Base-by-base conservation (phyloP, 2,797 vertebrate species). In the Ptychobarbus kaznakovi region DNA sequence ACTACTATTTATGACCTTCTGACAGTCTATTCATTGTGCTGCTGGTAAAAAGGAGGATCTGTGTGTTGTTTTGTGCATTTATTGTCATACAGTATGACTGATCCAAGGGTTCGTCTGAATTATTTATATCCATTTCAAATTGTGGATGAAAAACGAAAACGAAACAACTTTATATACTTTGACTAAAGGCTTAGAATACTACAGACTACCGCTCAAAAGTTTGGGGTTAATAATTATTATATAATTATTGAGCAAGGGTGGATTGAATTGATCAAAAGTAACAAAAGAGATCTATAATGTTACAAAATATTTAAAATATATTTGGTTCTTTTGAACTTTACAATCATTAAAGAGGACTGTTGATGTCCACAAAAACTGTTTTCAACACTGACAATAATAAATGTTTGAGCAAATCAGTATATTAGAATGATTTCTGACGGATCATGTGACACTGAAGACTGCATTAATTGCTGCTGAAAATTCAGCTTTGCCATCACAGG, bases 21-120 rank as follows among this genome's bases (percentile, higher is more conserved):
- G 51, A 77, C 32, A 56, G 70, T 35, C 9, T 82, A 22, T 61
- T 61, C 25, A 73, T 63, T 44, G 49, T 61, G 18, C 51, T 35
- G 80, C n/a, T n/a, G 51, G 40, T 18, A 56, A 61, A 61, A 63
- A 35, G 6, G 51, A 69, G 13, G 65, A 68, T 8, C 11, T 10
- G 38, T 25, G 32, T 69, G 22, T 53, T 81, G 44, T 10, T 35
- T 68, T 78, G 76, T 63, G 61, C 13, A 11, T 81, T 53, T 82
- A 22, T 44, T 58, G 13, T 44, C 51, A 82, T 6, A 42, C 6
- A n/a, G 7, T 25, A 61, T 40, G 49, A 40, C 49, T 72, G 38
- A 25, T 63, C 56, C 38, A 78, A 42, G 22, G 13, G 15, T 61
- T 61, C 0, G 61, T 77, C 13, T 58, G 15, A 77, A 16, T 6